A percentile compares a stretch with the other conserved stretches of the same genome.
phyloP scores from a whole-genome alignment of 2,888 invertebrate genomes.

The Pammene aurita region DNA sequence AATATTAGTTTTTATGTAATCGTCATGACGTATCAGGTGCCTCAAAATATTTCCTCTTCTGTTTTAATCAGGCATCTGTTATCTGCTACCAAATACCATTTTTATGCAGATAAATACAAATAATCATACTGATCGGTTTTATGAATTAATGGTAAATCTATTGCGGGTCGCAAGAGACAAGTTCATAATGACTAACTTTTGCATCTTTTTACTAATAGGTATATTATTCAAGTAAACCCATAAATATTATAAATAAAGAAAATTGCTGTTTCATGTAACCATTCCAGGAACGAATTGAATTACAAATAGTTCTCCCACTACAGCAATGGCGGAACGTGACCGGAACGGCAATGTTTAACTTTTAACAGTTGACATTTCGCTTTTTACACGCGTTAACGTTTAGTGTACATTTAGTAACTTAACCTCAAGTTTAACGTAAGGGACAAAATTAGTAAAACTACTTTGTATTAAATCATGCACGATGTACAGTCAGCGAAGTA shows the following conservation, averaged over 20 bases:
- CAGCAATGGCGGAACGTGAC: slow-evolving; percentile 22
- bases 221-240: slow-evolving; percentile 12
- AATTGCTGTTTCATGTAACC: slow-evolving; percentile 4
- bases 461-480: background rate
- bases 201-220: background rate
- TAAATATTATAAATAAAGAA: slow-evolving; percentile 25
- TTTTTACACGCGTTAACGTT: slow-evolving; percentile 1
- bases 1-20: too few relatives aligned
- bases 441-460: background rate
- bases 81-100: too few relatives aligned
- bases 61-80: too few relatives aligned
- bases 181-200: background rate
- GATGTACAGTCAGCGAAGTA: too few relatives aligned
- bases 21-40: too few relatives aligned
- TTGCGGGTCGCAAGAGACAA: background rate
- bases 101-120: too few relatives aligned
- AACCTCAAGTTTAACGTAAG: background rate
- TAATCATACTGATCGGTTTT: too few relatives aligned
- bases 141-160: too few relatives aligned
- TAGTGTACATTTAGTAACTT: background rate
- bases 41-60: too few relatives aligned
- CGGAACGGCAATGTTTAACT: slow-evolving; percentile 25
- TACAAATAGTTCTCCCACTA: slow-evolving; percentile 30
- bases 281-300: slow-evolving; percentile 32
- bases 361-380: slow-evolving; percentile 15